Evolutionary conservation across 1,140 invertebrate genomes (phyloP), one percentile per base, ranked within the genome.

Genomic region (Sipha flava): DNA sequence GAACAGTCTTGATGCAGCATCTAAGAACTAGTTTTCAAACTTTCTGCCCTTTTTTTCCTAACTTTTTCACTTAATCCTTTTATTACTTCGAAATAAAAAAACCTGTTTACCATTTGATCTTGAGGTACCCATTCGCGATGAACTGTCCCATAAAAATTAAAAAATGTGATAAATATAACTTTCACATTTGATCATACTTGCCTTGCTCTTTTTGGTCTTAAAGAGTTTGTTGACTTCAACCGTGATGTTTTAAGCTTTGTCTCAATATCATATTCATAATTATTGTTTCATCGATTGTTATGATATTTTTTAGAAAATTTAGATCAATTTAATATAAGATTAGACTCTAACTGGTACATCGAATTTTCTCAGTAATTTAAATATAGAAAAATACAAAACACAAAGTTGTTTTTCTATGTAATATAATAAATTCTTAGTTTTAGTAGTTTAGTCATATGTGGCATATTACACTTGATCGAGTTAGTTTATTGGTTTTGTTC

Each of bases 111-210:
- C 10, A 68, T 81, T 68, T 82, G 79, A 21, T 68, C 81, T 14
- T 23, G 12, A 34, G 73, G 31, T 18, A 57, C 26, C 45, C 23
- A 77, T 52, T 77, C 72, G n/a, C 37, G 47, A 54, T 77, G 73
- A 16, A 77, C 82, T 10, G 85, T 79, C 0, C 82, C 83, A 43
- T 68, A 72, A n/a, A 26, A 57, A 79, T 85, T 81, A 77, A 85
- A 86, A 81, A 84, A 85, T 81, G 68, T 49, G 80, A 83, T 83
- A 43, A 85, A 79, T 82, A 85, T 84, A 21, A 34, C 26, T 64
- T 79, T 79, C 77, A 64, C 59, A 59, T 66, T 64, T 12, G 77
- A 79, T 62, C 21, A 26, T 7, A 26, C 29, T 43, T 57, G 49
- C 37, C 40, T 40, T 23, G 45, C 54, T 64, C 45, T 79, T 45